Evolutionary conservation across 2,113 vertebrate genomes (phyloP).

Genomic region (Delphinus delphis): DNA sequence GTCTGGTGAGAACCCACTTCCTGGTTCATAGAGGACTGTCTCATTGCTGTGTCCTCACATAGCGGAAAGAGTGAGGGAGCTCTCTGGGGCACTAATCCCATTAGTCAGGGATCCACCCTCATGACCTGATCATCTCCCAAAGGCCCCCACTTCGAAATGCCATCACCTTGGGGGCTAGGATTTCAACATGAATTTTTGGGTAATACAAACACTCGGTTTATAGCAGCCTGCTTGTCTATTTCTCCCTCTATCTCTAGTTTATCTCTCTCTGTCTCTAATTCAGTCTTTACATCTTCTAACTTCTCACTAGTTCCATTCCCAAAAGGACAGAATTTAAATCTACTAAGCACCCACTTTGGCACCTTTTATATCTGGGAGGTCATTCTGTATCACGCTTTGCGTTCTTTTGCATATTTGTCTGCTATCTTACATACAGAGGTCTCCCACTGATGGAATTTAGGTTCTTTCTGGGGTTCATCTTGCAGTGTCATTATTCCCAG

Average conservation of each 20-base stretch:
- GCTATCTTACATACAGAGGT: background rate
- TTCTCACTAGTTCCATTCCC: background rate
- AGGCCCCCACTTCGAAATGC: background rate
- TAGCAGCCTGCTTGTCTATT: background rate
- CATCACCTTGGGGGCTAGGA: background rate
- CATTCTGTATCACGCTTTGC: background rate
- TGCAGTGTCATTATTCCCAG: background rate
- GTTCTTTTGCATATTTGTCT: background rate
- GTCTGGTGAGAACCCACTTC: background rate
- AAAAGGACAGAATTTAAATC: background rate
- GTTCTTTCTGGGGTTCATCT: background rate
- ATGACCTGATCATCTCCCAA: background rate
- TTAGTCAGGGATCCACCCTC: background rate
- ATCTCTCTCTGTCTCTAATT: background rate
- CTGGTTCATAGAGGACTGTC: background rate
- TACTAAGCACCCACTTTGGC: background rate
- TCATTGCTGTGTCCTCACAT: background rate
- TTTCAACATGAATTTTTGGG: background rate
- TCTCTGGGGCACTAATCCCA: background rate
- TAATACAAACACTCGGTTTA: background rate
- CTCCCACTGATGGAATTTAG: background rate
- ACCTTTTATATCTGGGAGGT: background rate
- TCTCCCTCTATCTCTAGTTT: background rate
- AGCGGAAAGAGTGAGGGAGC: rapidly evolving
- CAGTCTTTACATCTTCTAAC: background rate